Evolutionary conservation across 1,140 invertebrate genomes (phyloP), one percentile per base, ranked within the genome.

Genomic region (Idris sp.): DNA sequence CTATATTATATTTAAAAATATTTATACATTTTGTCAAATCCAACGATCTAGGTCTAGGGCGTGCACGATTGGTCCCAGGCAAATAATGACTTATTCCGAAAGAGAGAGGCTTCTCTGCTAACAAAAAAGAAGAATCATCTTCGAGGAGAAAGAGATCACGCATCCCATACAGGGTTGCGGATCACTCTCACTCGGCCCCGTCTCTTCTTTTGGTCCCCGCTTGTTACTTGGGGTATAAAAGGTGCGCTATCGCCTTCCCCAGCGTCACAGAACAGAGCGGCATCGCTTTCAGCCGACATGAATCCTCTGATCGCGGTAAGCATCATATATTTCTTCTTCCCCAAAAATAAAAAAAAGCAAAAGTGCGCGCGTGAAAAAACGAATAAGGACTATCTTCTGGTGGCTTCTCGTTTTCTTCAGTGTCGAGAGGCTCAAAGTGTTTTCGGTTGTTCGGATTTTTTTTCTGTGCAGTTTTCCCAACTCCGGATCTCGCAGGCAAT

Each of bases 241-340:
- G 81, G 80, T 78, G 81, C 81, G 69, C 81, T 67, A 81, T 79
- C 77, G 86, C 82, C 84, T 83, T 81, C 79, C 78, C 74, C 77
- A 59, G 78, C 87, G 85, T 87, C 86, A 88, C 84, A 87, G 78
- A 86, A 83, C 84, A 77, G 81, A 84, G 83, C 84, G 86, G 86
- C 86, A 86, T 84, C 79, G 83, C 82, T 84, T 83, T n/a, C 84
- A 85, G 84, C 82, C 84, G 83, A 83, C 83, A 88, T 88, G 86
- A 86, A 86, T 85, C 84, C 84, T 84, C 83, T 88, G 82, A 82
- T 87, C 84, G 86, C 84, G 86, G 86, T 88, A 88, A 88, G 86
- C 83, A 84, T 71, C 31, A 68, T n/a, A n/a, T n/a, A 31, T 38
- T 38, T 15, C 51, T 80, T 78, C 65, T 51, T 68, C 22, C 48